Base-by-base conservation (phyloP, 1,140 invertebrate genomes). In the Sipha flava region DNA sequence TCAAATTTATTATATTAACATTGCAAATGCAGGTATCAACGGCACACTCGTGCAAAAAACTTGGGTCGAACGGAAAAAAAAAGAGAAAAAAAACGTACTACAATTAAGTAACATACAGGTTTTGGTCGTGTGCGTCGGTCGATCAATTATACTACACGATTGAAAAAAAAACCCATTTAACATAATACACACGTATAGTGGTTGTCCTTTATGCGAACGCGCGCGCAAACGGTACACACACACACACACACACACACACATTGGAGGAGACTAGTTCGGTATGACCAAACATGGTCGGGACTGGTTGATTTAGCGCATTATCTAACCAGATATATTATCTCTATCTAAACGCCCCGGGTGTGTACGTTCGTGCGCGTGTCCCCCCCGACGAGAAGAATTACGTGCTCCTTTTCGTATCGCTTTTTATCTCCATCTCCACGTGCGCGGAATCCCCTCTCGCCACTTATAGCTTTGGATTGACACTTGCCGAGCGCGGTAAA, bases 251-350 rank as follows among this genome's bases (percentile, higher is more conserved):
- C 9, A 34, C 18, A 10, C 40, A 43, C 14, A 43, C 2, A 1
- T 23, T 29, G 57, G 57, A 64, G 45, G 26, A 49, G 43, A 73
- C 43, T 34, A 75, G 73, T 77, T 77, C 52, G 73, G 34, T 59
- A 37, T 59, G 73, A 77, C 73, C 52, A 77, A 77, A 77, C 73
- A 77, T 77, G 73, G 73, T 29, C 34, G 52, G 34, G 73, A 77
- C 73, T 29, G 73, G 73, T 77, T 77, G 49, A 77, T 77, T 77
- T 77, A 77, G 73, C 73, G 73, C 52, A 40, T 77, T 77, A 77
- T 75, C 72, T 75, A 75, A 75, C 73, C 73, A 40, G 70, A 77
- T 77, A 40, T 29, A 59, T 77, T 59, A 59, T 77, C 73, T 77
- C 52, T 54, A n/a, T 54, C 49, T 29, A 52, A 47, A 52, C 29